These are phyloP conservation scores for Brienomyrus longianalis DNA, from an alignment of 2,113 vertebrate genomes.

Conservation along the genomic window DNA sequence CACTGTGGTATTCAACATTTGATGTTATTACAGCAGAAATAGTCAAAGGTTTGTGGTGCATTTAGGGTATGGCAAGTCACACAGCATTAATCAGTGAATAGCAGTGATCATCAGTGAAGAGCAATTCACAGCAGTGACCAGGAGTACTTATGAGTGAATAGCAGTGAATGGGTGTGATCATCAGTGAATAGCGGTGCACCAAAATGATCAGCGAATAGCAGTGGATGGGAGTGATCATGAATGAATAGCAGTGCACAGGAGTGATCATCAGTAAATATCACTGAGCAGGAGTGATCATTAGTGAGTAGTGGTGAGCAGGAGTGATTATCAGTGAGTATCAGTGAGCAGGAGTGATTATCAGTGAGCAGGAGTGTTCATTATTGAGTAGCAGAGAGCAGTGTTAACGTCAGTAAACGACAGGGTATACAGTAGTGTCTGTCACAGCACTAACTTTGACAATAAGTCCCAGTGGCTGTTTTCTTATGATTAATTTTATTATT, in stretches of 20 bases:
- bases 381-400: neutral
- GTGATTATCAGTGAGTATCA: neutral
- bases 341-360: neutral
- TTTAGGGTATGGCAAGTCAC: neutral
- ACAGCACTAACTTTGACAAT: neutral
- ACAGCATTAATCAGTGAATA: neutral
- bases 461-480: neutral
- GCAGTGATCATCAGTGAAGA: neutral
- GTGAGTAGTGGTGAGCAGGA: neutral
- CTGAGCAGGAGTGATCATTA: neutral
- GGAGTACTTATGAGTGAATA: neutral
- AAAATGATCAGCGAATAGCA: neutral
- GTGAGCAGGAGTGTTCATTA: neutral
- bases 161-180: neutral
- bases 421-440: neutral
- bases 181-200: neutral
- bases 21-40: neutral
- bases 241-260: neutral
- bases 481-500: neutral
- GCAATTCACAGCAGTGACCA: neutral
- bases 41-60: neutral
- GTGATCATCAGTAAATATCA: neutral
- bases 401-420: neutral
- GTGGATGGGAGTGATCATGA: neutral
- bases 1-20: neutral